Base-by-base conservation (phyloP, 2,113 vertebrate species). In the Cephalopholis sonnerati region DNA sequence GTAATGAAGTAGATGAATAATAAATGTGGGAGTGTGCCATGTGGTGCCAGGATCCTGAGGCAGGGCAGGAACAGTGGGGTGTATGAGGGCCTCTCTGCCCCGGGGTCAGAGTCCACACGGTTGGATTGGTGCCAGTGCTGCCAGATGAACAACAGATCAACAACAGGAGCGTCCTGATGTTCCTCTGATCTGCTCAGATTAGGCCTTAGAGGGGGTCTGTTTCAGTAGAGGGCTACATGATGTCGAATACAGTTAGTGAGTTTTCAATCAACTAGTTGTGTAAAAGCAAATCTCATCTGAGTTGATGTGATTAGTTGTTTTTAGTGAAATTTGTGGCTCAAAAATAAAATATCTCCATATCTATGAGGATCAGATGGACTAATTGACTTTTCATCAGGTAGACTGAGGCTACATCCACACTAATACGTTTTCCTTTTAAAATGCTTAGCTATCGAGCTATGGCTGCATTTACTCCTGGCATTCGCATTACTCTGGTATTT, bases 1-100 rank as follows among this genome's bases (percentile, higher is more conserved):
- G 72, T 91, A 86, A 76, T 88, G 83, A 84, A 77, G 71, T 39
- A 54, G 58, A 87, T 90, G 71, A 87, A 93, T 93, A 86, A 91
- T 92, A 82, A 87, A 91, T 65, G 74, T 88, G 86, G 68, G 74
- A 65, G 73, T 79, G 81, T 80, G 61, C 72, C 65, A 74, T 88
- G 79, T 83, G 83, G 71, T 92, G 79, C 82, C 85, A 92, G 81
- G 64, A 72, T 83, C 74, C 61, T 10, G 57, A 18, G 73, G 74
- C 41, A n/a, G 51, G 51, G 20, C 7, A 4, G 51, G 62, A 58
- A 73, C 48, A 72, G 85, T 65, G 44, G 58, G 71, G 64, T 59
- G 67, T 24, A 46, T 22, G 48, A 41, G 54, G 50, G 57, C 50
- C 67, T 32, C 27, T 59, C 32, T 61, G 51, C 83, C 83, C 50